A percentile compares a stretch with the other conserved stretches of the same genome.
These are phyloP conservation scores for Trichechus manatus DNA, from an alignment of 2,113 vertebrate species.

Conservation along the genomic window DNA sequence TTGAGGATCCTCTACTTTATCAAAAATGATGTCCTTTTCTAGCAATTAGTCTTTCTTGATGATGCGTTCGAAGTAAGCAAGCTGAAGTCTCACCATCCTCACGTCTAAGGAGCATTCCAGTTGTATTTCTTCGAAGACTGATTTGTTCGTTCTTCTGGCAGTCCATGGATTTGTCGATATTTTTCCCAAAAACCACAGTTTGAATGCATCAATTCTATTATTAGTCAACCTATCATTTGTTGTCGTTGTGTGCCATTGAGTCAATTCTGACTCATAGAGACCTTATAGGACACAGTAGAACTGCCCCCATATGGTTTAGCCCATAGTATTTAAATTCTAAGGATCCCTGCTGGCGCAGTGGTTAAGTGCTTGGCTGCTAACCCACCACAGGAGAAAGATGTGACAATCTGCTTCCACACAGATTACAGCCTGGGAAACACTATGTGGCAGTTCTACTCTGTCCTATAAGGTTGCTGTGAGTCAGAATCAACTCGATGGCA, in stretches of 20 bases:
- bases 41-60: background rate
- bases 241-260: too few species aligned
- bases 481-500: background rate
- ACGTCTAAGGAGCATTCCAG: background rate
- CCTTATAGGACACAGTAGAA: background rate
- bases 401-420: background rate
- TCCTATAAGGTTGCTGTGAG: background rate
- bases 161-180: background rate
- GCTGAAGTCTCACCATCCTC: background rate
- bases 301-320: background rate
- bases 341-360: background rate
- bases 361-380: background rate
- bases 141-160: background rate
- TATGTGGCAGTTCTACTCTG: background rate
- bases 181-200: background rate
- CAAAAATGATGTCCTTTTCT: background rate
- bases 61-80: background rate
- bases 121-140: background rate
- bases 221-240: too few species aligned
- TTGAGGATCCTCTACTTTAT: background rate
- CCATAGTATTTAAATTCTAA: background rate
- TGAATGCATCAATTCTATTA: background rate
- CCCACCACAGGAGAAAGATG: background rate
- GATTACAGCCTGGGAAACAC: background rate
- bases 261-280: too few species aligned